Percentiles rank a stretch among this genome's conserved stretches.
phyloP scores from a whole-genome alignment of 2,113 vertebrate species.

The Penelope pileata region DNA sequence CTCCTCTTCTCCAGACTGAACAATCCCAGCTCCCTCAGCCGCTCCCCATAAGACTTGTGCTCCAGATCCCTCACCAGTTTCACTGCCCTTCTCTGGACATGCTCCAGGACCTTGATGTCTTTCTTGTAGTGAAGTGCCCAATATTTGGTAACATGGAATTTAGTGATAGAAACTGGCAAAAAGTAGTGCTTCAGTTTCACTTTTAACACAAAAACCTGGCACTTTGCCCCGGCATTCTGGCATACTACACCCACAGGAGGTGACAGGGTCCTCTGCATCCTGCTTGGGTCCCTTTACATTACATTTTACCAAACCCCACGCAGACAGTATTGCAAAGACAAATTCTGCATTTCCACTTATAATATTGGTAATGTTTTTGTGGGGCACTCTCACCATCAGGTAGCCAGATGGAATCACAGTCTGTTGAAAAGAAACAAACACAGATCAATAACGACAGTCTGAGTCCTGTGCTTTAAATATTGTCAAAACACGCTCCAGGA shows the following conservation, averaged over 20 bases:
- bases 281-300: background rate
- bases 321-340: background rate
- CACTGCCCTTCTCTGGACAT: background rate
- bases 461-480: conserved; percentile 45
- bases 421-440: conserved; percentile 55
- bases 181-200: background rate
- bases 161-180: background rate
- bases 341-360: background rate
- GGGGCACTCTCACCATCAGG: conserved; percentile 44
- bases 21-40: background rate
- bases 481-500: conserved; percentile 6
- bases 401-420: conserved; percentile 66
- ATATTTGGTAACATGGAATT: background rate
- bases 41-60: background rate
- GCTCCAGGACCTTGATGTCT: background rate
- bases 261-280: background rate
- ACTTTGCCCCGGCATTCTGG: background rate
- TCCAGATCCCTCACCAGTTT: background rate
- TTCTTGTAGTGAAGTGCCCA: background rate
- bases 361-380: conserved; percentile 28
- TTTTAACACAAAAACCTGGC: background rate
- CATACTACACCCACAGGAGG: background rate
- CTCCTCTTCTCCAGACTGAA: background rate
- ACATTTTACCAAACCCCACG: background rate
- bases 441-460: conserved; percentile 34